A percentile compares a stretch with the other conserved stretches of the same genome.
These are phyloP conservation scores for Otolemur crassicaudatus DNA, from an alignment of 2,797 vertebrate genomes.

Conservation along the genomic window DNA sequence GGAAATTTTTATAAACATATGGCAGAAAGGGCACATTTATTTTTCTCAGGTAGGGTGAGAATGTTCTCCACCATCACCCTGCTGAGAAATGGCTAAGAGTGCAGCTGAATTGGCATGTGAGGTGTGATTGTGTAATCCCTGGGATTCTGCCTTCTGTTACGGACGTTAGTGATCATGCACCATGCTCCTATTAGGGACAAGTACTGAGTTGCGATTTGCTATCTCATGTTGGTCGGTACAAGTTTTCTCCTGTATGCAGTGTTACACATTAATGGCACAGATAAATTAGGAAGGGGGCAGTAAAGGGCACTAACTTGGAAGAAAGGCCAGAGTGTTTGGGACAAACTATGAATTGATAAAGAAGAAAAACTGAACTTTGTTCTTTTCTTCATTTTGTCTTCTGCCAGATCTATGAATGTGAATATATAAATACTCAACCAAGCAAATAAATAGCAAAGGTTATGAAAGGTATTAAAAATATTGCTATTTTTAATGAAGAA, in stretches of 20 bases:
- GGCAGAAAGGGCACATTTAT: background rate
- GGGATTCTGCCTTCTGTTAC: background rate
- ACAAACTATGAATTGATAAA: background rate
- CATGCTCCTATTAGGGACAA: background rate
- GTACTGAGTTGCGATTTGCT: background rate
- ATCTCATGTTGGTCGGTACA: background rate
- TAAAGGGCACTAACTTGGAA: background rate
- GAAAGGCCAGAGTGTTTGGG: background rate
- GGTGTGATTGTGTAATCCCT: background rate
- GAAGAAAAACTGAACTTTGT: background rate
- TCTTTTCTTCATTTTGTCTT: background rate
- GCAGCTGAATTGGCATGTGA: background rate
- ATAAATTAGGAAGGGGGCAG: background rate
- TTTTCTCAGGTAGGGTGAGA: background rate
- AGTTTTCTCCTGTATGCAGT: background rate
- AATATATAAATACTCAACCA: background rate
- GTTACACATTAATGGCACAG: background rate
- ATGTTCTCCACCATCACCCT: background rate
- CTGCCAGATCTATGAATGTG: background rate
- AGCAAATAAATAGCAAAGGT: background rate
- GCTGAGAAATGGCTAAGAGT: background rate
- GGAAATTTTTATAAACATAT: slow-evolving; percentile 1
- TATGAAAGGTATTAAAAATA: background rate
- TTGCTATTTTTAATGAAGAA: background rate
- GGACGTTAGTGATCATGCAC: background rate